Evolutionary conservation across 2,888 invertebrate species (phyloP).

Genomic region (Nebria salina): DNA sequence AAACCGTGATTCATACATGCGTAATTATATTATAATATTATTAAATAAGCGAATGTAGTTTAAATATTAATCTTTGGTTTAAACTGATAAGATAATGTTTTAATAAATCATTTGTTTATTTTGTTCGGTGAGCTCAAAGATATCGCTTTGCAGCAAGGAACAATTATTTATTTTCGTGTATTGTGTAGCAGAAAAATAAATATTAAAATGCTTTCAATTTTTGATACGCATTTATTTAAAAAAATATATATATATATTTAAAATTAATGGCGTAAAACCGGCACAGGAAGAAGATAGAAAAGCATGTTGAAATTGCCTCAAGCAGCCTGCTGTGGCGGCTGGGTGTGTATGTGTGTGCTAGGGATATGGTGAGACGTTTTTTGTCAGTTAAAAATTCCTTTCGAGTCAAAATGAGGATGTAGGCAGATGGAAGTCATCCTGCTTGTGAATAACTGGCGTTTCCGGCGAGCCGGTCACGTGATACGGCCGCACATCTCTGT

Average conservation of each 20-base stretch:
- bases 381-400: slow-evolving; percentile 60
- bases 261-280: not conserved
- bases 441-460: slow-evolving; percentile 68
- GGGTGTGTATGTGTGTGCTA: not conserved
- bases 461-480: slow-evolving; percentile 62
- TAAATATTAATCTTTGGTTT: not conserved
- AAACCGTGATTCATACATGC: not conserved
- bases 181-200: not conserved
- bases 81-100: not conserved
- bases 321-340: not conserved
- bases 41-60: not conserved
- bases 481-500: slow-evolving; percentile 58
- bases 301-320: slow-evolving; percentile 38
- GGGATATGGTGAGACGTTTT: slow-evolving; percentile 49
- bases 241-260: not conserved
- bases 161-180: not conserved
- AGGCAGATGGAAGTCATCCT: slow-evolving; percentile 62
- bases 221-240: no score
- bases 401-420: slow-evolving; percentile 60
- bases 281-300: slow-evolving; percentile 41
- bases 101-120: not conserved
- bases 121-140: not conserved
- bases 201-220: no score
- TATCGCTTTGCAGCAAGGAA: not conserved
- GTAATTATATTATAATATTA: not conserved